Conservation (phyloP, 2,888 invertebrate species). For the Platypus cylindrus region DNA sequence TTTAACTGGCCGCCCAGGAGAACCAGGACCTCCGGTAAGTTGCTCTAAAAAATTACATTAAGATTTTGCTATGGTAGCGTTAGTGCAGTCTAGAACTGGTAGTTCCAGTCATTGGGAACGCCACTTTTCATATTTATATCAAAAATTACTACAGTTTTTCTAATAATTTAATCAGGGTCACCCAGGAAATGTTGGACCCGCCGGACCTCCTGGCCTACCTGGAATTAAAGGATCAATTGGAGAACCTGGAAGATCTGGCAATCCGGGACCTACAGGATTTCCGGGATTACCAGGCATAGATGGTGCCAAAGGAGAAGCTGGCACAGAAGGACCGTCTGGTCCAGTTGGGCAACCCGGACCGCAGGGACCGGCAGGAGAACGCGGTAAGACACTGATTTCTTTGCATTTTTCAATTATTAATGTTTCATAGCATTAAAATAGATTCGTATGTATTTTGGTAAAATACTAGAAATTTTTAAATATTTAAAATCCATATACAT, state of each 20-base stretch:
- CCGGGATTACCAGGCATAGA: constrained; percentile 60
- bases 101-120: neutral
- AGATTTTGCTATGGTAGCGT: neutral
- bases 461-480: no score
- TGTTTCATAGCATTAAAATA: no score
- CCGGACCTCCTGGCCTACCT: constrained; percentile 56
- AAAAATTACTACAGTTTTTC: constrained; percentile 1
- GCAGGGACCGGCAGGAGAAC: constrained; percentile 54
- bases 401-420: no score
- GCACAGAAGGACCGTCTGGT: constrained; percentile 56
- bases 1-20: constrained; percentile 66
- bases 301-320: constrained; percentile 63
- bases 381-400: constrained; percentile 30
- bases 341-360: constrained; percentile 57
- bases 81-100: neutral
- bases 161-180: constrained; percentile 42
- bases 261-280: constrained; percentile 52
- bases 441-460: neutral
- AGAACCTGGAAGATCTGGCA: constrained; percentile 55
- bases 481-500: no score
- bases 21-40: constrained; percentile 55
- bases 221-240: constrained; percentile 62
- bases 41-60: neutral
- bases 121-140: no score
- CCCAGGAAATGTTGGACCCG: constrained; percentile 54